phyloP scores from a whole-genome alignment of 2,888 invertebrate genomes.

The Drosophila dives region DNA sequence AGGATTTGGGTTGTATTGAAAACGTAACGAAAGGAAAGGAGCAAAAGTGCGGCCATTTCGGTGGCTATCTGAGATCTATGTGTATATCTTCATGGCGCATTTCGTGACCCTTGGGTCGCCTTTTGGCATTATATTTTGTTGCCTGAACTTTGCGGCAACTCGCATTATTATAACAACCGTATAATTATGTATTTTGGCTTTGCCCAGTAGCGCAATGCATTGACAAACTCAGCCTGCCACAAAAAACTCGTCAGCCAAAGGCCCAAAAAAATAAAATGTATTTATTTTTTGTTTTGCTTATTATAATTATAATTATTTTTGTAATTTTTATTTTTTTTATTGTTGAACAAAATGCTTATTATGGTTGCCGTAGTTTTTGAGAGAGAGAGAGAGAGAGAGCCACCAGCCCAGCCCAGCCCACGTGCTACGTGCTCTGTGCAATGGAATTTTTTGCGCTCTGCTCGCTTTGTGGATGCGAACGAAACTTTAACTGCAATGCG shows the following conservation, averaged over 20 bases:
- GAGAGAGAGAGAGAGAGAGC: constrained; percentile 38
- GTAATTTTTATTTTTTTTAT: constrained; percentile 24
- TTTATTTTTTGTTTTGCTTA: constrained; percentile 24
- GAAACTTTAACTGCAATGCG: constrained; percentile 62
- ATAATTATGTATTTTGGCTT: constrained; percentile 75
- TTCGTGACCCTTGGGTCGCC: constrained; percentile 38
- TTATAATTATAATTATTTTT: background rate
- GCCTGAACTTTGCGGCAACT: constrained; percentile 68
- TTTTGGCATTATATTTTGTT: constrained; percentile 35
- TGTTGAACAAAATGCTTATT: constrained; percentile 63
- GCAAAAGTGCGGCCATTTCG: constrained; percentile 42
- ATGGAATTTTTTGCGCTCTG: constrained; percentile 65
- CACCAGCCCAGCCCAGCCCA: constrained; percentile 36
- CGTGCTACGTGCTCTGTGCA: constrained; percentile 78
- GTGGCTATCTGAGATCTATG: constrained; percentile 55
- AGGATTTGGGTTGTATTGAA: background rate
- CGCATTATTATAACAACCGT: constrained; percentile 72
- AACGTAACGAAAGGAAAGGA: background rate
- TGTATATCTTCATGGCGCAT: constrained; percentile 33
- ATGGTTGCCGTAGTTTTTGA: constrained; percentile 65
- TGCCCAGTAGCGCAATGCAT: constrained; percentile 58
- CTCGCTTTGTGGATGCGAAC: constrained; percentile 34
- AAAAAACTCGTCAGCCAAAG: constrained; percentile 3
- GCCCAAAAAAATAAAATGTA: background rate
- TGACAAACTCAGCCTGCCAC: constrained; percentile 19